A percentile compares a stretch with the other conserved stretches of the same genome.
These are phyloP conservation scores for Otocyon megalotis DNA, from an alignment of 2,113 vertebrate species.

Conservation along the genomic window DNA sequence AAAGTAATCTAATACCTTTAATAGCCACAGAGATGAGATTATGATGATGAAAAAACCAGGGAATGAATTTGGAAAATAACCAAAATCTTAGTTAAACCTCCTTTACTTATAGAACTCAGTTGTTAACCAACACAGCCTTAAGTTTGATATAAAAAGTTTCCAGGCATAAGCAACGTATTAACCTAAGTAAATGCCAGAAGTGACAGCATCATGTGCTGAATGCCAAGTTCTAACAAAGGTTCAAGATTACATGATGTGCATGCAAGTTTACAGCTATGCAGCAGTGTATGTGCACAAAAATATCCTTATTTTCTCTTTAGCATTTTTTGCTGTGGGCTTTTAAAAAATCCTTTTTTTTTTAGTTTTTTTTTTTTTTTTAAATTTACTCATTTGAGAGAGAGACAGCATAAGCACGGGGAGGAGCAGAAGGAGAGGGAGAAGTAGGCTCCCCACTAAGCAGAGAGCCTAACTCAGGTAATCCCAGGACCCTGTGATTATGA, in stretches of 20 bases:
- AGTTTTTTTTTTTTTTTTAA: too few relatives aligned
- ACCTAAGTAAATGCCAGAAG: background rate
- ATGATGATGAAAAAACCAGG: background rate
- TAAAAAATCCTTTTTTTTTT: too few relatives aligned
- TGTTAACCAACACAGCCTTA: background rate
- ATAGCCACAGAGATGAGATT: background rate
- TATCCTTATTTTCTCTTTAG: background rate
- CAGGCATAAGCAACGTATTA: background rate
- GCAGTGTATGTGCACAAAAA: background rate
- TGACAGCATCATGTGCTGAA: background rate
- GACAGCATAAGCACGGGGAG: too few relatives aligned
- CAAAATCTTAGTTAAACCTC: background rate
- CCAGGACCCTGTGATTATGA: too few relatives aligned
- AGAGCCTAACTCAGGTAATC: too few relatives aligned
- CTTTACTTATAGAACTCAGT: background rate
- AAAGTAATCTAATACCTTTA: background rate
- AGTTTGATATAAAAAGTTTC: background rate
- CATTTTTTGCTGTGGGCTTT: background rate
- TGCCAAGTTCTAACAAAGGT: background rate
- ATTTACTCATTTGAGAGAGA: too few relatives aligned
- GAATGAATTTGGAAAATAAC: conserved; percentile 25
- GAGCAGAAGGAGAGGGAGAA: too few relatives aligned
- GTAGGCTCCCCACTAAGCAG: too few relatives aligned
- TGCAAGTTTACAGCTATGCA: background rate
- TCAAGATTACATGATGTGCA: background rate